Base-by-base conservation (phyloP, 2,797 vertebrate species). In the Platyrinchus mystaceus region DNA sequence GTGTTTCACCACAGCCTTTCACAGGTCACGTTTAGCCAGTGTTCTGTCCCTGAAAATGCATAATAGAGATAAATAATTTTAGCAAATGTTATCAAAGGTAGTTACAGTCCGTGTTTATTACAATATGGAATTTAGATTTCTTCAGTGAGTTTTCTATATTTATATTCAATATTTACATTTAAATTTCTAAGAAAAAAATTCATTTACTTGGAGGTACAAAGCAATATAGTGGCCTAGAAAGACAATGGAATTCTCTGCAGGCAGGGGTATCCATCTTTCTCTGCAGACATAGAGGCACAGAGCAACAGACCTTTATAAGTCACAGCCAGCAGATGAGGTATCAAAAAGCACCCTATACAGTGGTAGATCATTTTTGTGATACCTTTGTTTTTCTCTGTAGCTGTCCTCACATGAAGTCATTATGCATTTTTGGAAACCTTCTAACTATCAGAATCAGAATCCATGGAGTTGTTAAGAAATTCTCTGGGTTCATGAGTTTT, bases 351-450 rank as follows among this genome's bases (percentile, higher is more conserved):
- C 2, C 3, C 7, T 32, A 7, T 39, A 34, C 11, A 63, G 10
- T 5, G 2, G 15, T 6, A 50, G 19, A 24, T 3, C 1, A 3
- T 50, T 70, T 77, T 34, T 71, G 43, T 28, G 1, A 5, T 32
- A 70, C 14, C 26, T 79, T 82, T 43, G 21, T 36, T 87, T 59
- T 84, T 34, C 37, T 53, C 39, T 9, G 3, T 13, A 69, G 30
- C 15, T 74, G 30, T 19, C 73, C 9, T 30, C 8, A 52, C 52
- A 36, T 6, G 15, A 53, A 34, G 32, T 6, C 11, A 56, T 59
- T 36, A 66, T 24, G 4, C 6, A 14, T 20, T 73, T 83, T 32
- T 76, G 5, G 56, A 69, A 58, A 52, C 2, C 3, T 64, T 75
- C 41, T 23, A 73, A 52, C 34, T 63, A 41, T 5, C 21, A 62